A percentile compares a stretch with the other conserved stretches of the same genome.
These are phyloP conservation scores for Glaucidium brasilianum DNA, from an alignment of 2,113 vertebrate genomes.

Conservation along the genomic window DNA sequence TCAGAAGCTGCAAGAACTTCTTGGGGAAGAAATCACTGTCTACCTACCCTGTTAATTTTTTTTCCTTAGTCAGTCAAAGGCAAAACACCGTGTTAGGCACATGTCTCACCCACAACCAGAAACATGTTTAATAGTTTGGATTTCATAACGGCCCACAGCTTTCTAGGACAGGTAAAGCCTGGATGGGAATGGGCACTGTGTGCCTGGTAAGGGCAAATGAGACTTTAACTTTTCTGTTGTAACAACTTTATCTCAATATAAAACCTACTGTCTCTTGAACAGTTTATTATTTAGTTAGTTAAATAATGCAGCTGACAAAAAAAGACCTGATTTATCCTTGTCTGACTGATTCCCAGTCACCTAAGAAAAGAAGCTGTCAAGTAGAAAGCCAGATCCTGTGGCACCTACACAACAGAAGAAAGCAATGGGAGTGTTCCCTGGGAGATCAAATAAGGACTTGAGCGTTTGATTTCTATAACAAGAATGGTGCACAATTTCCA, in stretches of 20 bases:
- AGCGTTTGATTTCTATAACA: constrained; percentile 6
- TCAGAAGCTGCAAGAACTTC: neutral
- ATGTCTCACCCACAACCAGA: neutral
- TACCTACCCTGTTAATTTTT: neutral
- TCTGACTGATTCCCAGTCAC: neutral
- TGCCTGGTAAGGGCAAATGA: neutral
- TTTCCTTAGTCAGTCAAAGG: neutral
- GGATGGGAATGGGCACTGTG: neutral
- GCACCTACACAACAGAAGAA: constrained; percentile 21
- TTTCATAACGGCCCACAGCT: neutral
- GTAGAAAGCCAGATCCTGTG: neutral
- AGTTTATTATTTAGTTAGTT: neutral
- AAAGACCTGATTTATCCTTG: neutral
- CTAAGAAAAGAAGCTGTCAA: constrained; percentile 16
- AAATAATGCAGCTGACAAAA: neutral
- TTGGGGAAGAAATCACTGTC: neutral
- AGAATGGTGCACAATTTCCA: constrained; percentile 22
- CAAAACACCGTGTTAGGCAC: neutral
- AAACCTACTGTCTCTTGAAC: neutral
- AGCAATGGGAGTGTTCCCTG: neutral
- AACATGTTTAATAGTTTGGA: neutral
- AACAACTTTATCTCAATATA: neutral
- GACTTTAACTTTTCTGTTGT: neutral
- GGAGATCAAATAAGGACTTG: constrained; percentile 39
- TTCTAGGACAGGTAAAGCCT: neutral